These are phyloP conservation scores for Cyclura pinguis DNA, from an alignment of 2,797 vertebrate genomes.

Conservation along the genomic window DNA sequence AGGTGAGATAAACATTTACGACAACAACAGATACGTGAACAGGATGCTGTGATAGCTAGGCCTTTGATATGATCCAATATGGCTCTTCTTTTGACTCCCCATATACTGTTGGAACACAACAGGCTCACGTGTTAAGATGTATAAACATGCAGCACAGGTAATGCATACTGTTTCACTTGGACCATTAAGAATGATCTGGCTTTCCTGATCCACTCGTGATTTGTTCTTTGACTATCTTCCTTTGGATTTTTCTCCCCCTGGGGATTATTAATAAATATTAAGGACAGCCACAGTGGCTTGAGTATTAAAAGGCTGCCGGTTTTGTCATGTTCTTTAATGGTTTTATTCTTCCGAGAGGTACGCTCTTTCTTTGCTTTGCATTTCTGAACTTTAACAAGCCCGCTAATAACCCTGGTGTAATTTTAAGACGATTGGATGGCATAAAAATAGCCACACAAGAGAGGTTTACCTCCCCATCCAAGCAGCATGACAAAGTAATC, in stretches of 20 bases:
- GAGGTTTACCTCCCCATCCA: neutral
- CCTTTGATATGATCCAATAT: too few species aligned
- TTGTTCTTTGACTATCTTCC: neutral
- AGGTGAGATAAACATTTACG: too few species aligned
- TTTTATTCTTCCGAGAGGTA: neutral
- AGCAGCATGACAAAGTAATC: conserved; percentile 26
- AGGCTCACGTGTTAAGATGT: too few species aligned
- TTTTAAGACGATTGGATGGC: conserved; percentile 34
- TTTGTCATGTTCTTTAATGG: neutral
- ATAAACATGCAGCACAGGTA: too few species aligned
- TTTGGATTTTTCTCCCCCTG: neutral
- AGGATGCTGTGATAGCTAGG: too few species aligned
- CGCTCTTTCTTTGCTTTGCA: neutral
- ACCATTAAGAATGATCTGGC: too few species aligned
- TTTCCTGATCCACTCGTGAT: too few species aligned
- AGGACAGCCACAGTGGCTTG: neutral
- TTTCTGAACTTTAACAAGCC: neutral
- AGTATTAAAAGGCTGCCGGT: neutral
- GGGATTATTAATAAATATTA: neutral
- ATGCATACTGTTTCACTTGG: too few species aligned
- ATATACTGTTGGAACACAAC: too few species aligned
- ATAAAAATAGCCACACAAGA: conserved; percentile 31
- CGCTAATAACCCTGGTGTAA: neutral
- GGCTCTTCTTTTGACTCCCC: too few species aligned
- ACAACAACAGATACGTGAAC: too few species aligned